Base-by-base conservation (phyloP, 2,888 invertebrate genomes). In the Melolontha melolontha region DNA sequence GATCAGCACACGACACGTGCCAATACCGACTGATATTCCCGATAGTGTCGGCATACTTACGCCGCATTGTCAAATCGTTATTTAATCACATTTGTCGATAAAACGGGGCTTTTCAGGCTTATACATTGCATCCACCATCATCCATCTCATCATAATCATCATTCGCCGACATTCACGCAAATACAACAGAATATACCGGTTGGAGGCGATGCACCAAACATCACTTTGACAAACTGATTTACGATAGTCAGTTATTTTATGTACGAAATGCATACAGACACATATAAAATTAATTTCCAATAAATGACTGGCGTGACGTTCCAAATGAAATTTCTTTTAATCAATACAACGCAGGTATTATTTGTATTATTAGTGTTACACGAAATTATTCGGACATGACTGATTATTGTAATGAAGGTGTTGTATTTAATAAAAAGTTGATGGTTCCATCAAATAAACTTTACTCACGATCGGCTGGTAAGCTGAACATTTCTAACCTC, bases 51-150 rank as follows among this genome's bases (percentile, higher is more conserved):
- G 14, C 67, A 64, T 71, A 71, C 71, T 70, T 70, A 71, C 54
- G 69, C 29, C 68, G 62, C 73, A 57, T 71, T 71, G 73, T 73
- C 70, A 74, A 75, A 75, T 75, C 70, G 73, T 72, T 74, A 72
- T 74, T 76, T 75, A 75, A 76, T 75, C 74, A 67, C 71, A 74
- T 73, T 75, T 71, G 50, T 67, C 67, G 64, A 47, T 22, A 22
- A 5, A 44, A 44, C 6, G 14, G 14, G 12, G 12, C 12, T 11
- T 12, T n/a, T 1, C n/a, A 5, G 12, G 34, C 34, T 44, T 4
- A 12, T 44, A 14, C 12, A 14, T 14, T 14, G 44, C 1, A 52
- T 52, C 52, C 12, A 34, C 29, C 44, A 34, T 34, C 34, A 34
- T 34, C 44, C 34, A 39, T 39, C 52, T 54, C 52, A 39, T 54